These are phyloP conservation scores for Brienomyrus longianalis DNA, from an alignment of 2,113 vertebrate species.

Conservation along the genomic window DNA sequence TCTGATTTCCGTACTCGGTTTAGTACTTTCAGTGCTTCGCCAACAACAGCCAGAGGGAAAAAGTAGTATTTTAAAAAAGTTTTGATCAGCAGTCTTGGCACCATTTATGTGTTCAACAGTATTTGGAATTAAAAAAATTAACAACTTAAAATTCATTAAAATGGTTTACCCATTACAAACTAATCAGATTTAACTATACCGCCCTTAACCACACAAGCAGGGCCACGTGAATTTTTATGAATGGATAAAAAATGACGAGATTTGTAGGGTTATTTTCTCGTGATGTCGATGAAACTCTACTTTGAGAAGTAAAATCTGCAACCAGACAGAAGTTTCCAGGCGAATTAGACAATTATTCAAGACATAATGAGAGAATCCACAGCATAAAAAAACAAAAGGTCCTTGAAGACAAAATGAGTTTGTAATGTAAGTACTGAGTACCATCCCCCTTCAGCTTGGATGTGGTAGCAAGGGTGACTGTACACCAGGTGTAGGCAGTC, in stretches of 20 bases:
- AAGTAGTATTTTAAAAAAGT: background rate
- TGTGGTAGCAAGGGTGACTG: background rate
- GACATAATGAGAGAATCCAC: background rate
- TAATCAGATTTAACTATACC: background rate
- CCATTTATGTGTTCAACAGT: background rate
- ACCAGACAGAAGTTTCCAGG: background rate
- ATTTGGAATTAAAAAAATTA: background rate
- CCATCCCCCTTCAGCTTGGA: background rate
- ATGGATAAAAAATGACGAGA: background rate
- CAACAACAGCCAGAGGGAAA: background rate
- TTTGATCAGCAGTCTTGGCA: background rate
- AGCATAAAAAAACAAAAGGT: background rate
- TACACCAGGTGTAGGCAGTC: background rate
- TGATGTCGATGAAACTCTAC: background rate
- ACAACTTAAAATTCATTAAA: background rate
- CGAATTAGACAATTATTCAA: background rate
- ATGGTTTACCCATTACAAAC: background rate
- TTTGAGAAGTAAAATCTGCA: background rate
- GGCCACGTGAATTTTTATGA: background rate
- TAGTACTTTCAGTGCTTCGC: background rate
- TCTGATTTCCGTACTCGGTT: background rate
- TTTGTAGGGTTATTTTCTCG: background rate
- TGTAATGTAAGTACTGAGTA: background rate
- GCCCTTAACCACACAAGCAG: background rate
- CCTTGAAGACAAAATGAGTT: background rate